Evolutionary conservation across 2,888 invertebrate species (phyloP), one percentile per base, ranked within the genome.

Genomic region (Parnassius glacialis): DNA sequence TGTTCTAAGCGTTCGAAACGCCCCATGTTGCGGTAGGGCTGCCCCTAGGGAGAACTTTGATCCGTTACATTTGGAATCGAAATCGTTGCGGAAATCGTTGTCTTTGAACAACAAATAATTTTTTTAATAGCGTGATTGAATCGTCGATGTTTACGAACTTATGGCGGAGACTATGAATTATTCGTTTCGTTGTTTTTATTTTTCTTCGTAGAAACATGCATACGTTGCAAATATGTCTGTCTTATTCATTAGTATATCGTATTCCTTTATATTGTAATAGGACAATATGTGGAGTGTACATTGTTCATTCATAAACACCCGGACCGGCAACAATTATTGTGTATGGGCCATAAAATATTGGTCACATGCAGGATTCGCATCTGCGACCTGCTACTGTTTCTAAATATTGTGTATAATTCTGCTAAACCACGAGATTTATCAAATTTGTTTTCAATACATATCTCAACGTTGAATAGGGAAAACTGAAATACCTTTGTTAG

Each of bases 1-100:
- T 80, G 73, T 77, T 76, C 66, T 73, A 74, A 45, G 67, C 70
- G 68, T 65, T 69, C 65, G 66, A 67, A 48, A 48, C 68, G 70
- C 70, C 67, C 66, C 59, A 47, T 71, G 68, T 72, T 72, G 65
- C 61, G 64, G 67, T 65, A 67, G 64, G 69, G 61, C 64, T 64
- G 55, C 59, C 56, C 42, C 50, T n/a, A 25, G 57, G 59, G 63
- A 52, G 42, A 13, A 13, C 55, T 59, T 52, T 69, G 72, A 70
- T 69, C 63, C 64, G 61, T 53, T 65, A 66, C 70, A 70, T 71
- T 69, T 71, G 72, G 69, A 67, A 61, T 68, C 62, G 72, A 68
- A 67, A 61, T 69, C 62, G 68, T 68, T 68, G 66, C 34, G 56
- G 64, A 61, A 62, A 65, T 61, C 62, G 62, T 62, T 63, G 57